phyloP scores from a whole-genome alignment of 92 coral and sea anemone species.

The Porites rus region DNA sequence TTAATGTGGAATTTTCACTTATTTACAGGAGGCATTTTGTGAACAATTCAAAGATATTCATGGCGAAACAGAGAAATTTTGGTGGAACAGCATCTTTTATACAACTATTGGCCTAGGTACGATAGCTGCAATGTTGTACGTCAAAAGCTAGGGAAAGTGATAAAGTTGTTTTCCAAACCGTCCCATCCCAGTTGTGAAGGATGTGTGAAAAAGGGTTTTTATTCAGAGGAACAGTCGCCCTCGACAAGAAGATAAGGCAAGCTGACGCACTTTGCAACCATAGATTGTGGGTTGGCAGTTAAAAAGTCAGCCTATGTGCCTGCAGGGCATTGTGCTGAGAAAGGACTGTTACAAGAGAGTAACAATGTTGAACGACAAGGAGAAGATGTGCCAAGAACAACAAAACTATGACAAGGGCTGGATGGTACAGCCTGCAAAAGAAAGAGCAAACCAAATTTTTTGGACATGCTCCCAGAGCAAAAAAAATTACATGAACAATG shows the following conservation, averaged over 20 bases:
- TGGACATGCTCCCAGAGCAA: neutral
- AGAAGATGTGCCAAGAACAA: neutral
- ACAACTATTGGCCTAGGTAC: constrained; percentile 93
- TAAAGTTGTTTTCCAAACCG: neutral
- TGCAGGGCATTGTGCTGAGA: neutral
- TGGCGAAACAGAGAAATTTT: constrained; percentile 80
- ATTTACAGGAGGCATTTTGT: constrained; percentile 82
- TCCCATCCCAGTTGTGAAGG: constrained; percentile 8
- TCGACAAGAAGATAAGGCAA: neutral
- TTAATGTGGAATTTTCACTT: constrained; percentile 4
- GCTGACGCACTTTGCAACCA: neutral
- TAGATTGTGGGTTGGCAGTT: neutral
- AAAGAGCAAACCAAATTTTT: neutral
- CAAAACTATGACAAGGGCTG: constrained; percentile 5
- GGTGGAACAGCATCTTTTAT: constrained; percentile 89
- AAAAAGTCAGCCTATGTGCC: neutral
- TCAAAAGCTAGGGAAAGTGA: constrained; percentile 40
- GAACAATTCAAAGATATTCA: constrained; percentile 87
- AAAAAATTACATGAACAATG: neutral
- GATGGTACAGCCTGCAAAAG: constrained; percentile 22
- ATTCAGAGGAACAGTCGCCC: neutral
- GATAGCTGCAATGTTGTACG: constrained; percentile 75
- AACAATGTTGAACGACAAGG: neutral
- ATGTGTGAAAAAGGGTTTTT: neutral
- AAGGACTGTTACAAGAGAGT: neutral